A percentile compares a stretch with the other conserved stretches of the same genome.
These are phyloP conservation scores for Galaxea fascicularis DNA, from an alignment of 92 coral and sea anemone genomes.

Conservation along the genomic window DNA sequence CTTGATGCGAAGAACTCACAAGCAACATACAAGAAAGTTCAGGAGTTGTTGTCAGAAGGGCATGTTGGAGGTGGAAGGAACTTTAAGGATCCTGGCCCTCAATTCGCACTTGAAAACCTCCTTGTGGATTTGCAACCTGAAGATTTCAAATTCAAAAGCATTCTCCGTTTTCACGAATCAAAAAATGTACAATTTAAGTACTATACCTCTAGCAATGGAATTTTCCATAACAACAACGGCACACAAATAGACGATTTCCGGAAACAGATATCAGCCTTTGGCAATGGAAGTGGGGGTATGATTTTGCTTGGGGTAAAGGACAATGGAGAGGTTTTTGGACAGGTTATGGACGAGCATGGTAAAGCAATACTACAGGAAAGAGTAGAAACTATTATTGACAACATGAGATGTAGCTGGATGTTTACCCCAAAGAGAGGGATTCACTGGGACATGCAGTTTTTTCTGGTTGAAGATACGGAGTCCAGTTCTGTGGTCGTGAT, in stretches of 20 bases:
- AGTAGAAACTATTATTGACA: neutral
- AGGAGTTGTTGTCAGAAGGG: neutral
- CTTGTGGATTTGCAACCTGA: neutral
- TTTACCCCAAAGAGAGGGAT: neutral
- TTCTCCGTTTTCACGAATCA: neutral
- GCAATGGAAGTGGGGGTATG: constrained; percentile 1
- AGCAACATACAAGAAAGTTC: neutral
- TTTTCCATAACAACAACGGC: neutral
- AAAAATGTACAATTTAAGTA: neutral
- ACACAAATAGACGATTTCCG: neutral
- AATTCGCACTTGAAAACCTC: neutral
- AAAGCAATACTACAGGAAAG: neutral
- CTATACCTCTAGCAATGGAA: neutral
- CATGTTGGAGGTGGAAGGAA: neutral
- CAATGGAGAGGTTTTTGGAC: neutral
- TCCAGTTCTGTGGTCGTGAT: neutral
- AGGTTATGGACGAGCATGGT: neutral
- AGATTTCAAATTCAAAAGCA: neutral
- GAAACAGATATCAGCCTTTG: constrained; percentile 8
- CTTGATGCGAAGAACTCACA: neutral
- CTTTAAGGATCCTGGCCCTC: neutral
- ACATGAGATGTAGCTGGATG: neutral
- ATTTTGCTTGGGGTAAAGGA: neutral
- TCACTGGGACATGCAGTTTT: constrained; percentile 7
- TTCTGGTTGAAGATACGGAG: neutral